Evolutionary conservation across 2,797 vertebrate genomes (phyloP), one percentile per base, ranked within the genome.

Genomic region (Channallabes apus): DNA sequence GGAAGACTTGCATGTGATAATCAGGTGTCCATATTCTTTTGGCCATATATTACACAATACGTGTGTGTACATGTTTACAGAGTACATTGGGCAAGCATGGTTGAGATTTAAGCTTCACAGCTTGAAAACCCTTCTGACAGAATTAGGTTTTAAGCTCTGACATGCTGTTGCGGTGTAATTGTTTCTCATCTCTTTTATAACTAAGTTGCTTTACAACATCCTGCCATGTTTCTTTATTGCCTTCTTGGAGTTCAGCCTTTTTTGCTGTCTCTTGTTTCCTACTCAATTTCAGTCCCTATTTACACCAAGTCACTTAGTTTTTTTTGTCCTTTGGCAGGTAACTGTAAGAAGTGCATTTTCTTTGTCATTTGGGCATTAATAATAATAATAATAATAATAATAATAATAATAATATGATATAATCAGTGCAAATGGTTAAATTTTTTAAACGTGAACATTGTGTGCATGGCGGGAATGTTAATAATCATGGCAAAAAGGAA

Each of bases 171-270:
- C 24, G 7, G 24, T 73, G 71, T 73, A 27, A 73, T 9, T 73
- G 71, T 73, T 73, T 73, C 41, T 51, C 41, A 73, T 27, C 27
- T 41, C 41, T 27, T 73, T 51, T 51, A 73, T 73, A 51, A 73
- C 24, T 54, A 24, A 27, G 71, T 27, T 73, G 24, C 24, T 54
- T 54, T 54, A 73, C 14, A 73, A 17, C 24, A 73, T 27, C 14
- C 71, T 51, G 41, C 71, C 41, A 73, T 51, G 71, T 51, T 73
- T 27, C 24, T 73, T 27, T 73, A 75, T 29, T 75, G 46, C 54
- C 7, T 32, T 76, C 7, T 76, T 76, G 73, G 51, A 20, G 51
- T 75, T 58, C 27, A 76, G n/a, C 15, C 7, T 29, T 54, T 75
- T 56, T n/a, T 20, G 32, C 29, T 29, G 51, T 15, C 6, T 56